These are phyloP conservation scores for Triplophysa tibetana DNA, from an alignment of 2,113 vertebrate species.

Conservation along the genomic window DNA sequence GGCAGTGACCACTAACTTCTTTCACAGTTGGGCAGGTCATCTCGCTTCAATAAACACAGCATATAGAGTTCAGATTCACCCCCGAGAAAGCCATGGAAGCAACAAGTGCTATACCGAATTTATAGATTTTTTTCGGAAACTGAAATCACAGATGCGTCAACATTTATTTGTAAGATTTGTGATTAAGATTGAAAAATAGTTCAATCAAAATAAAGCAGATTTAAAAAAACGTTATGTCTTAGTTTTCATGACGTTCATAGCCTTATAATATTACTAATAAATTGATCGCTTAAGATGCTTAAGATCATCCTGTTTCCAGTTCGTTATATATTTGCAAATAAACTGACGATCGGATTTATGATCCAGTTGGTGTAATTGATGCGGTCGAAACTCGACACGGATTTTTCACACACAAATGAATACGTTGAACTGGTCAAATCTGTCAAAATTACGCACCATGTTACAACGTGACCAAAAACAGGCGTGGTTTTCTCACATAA, in stretches of 20 bases:
- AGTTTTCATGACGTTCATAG: neutral
- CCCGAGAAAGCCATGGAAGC: conserved; percentile 32
- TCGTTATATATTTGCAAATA: neutral
- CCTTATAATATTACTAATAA: neutral
- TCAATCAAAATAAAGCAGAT: neutral
- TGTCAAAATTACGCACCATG: conserved; percentile 74
- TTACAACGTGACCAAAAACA: conserved; percentile 57
- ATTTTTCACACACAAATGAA: conserved; percentile 86
- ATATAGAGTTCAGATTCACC: neutral
- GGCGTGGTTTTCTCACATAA: conserved; percentile 26
- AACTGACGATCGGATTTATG: neutral
- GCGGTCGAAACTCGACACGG: conserved; percentile 91
- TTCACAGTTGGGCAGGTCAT: conserved; percentile 34
- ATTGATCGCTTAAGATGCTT: neutral
- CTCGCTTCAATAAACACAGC: conserved; percentile 22
- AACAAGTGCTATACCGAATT: conserved; percentile 55
- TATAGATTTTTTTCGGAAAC: neutral
- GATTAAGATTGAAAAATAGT: no score
- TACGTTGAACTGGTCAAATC: conserved; percentile 97
- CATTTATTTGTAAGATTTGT: no score
- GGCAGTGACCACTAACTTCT: conserved; percentile 31
- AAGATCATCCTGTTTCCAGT: neutral
- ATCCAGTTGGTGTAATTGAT: conserved; percentile 84
- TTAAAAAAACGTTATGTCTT: no score
- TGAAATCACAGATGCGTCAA: neutral